Percentiles rank a stretch among this genome's conserved stretches.
phyloP scores from a whole-genome alignment of 2,888 invertebrate species.

The Nymphalis polychloros region DNA sequence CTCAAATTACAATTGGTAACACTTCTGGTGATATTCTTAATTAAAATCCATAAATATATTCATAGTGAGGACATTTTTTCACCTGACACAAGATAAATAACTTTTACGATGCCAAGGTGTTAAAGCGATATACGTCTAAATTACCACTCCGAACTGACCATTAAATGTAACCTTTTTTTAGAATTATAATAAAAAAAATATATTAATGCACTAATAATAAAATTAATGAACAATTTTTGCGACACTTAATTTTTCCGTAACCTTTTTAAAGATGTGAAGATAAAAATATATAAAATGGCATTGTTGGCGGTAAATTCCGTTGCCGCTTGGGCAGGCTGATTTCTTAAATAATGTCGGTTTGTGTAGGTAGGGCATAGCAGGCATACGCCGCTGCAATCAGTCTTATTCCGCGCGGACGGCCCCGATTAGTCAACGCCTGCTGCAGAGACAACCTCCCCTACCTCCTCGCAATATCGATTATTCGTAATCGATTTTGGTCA shows the following conservation, averaged over 20 bases:
- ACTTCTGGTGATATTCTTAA: not conserved
- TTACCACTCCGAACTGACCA: constrained; percentile 6
- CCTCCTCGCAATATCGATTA: constrained; percentile 74
- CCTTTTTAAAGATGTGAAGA: constrained; percentile 18
- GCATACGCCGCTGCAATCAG: constrained; percentile 76
- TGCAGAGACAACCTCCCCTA: constrained; percentile 77
- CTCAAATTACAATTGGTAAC: not conserved
- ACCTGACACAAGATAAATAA: not conserved
- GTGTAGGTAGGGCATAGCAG: constrained; percentile 77
- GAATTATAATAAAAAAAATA: not conserved
- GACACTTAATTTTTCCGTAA: constrained; percentile 7
- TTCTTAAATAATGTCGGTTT: constrained; percentile 80
- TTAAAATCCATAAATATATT: constrained; percentile 1
- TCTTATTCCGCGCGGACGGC: constrained; percentile 81
- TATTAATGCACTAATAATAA: not conserved
- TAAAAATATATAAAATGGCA: constrained; percentile 31
- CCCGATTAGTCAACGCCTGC: constrained; percentile 80
- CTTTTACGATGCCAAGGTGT: not conserved
- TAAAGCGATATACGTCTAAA: constrained; percentile 2
- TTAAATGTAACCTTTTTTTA: constrained; percentile 10
- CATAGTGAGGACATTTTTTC: not conserved
- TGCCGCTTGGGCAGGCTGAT: constrained; percentile 77
- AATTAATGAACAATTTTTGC: constrained; percentile 5
- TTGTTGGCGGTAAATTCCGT: constrained; percentile 74
- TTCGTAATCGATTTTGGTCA: constrained; percentile 75